phyloP scores from a whole-genome alignment of 2,113 vertebrate species.

The Grammomys surdaster region DNA sequence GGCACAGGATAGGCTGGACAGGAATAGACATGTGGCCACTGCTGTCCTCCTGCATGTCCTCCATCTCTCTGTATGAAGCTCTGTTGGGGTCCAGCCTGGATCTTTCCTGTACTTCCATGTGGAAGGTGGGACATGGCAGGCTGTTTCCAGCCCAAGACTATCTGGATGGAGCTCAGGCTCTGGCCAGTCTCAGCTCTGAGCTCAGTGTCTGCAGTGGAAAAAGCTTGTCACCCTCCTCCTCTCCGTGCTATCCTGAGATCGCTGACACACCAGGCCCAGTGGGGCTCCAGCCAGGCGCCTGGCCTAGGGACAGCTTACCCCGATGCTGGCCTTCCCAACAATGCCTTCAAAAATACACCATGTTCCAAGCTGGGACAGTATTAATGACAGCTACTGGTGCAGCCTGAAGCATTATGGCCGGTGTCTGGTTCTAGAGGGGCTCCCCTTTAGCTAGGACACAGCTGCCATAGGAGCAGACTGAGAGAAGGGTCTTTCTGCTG shows the following conservation, averaged over 20 bases:
- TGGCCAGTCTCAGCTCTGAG: background rate
- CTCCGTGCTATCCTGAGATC: background rate
- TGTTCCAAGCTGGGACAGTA: background rate
- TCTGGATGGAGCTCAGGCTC: conserved; percentile 12
- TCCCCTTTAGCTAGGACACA: background rate
- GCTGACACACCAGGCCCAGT: conserved; percentile 37
- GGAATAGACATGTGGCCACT: background rate
- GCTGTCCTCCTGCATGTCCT: background rate
- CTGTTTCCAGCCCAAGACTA: background rate
- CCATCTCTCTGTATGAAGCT: background rate
- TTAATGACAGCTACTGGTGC: background rate
- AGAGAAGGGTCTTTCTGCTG: background rate
- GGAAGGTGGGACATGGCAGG: background rate
- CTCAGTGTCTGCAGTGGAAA: conserved; percentile 61
- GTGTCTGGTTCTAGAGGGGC: background rate
- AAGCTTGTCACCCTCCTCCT: background rate
- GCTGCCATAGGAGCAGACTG: background rate
- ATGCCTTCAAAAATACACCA: conserved; percentile 12
- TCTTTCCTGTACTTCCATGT: background rate
- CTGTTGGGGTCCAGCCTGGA: background rate
- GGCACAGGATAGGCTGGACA: background rate
- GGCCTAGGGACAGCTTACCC: conserved; percentile 20
- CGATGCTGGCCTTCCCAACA: conserved; percentile 7
- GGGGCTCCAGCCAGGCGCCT: conserved; percentile 53
- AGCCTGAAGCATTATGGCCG: background rate